Percentiles rank a stretch among this genome's conserved stretches.
Conservation (phyloP, 2,797 vertebrate genomes). For the Gallinago solitaria region DNA sequence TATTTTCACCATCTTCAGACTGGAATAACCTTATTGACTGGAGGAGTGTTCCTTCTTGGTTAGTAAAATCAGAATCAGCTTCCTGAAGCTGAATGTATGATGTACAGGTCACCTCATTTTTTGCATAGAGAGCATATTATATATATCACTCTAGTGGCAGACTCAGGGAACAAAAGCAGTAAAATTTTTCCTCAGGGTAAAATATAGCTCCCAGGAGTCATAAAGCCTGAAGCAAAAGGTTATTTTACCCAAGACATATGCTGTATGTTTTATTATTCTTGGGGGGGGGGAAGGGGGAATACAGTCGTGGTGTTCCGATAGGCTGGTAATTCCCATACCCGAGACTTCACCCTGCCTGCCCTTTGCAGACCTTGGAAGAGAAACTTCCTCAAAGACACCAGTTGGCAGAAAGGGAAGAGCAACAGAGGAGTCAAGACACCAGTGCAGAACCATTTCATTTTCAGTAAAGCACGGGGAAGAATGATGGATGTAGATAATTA, state of each 20-base stretch:
- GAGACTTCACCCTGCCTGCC: not conserved
- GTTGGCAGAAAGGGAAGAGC: not conserved
- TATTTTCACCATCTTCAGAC: not conserved
- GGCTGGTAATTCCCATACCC: not conserved
- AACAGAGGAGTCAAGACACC: conserved; percentile 1
- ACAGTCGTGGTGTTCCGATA: not conserved
- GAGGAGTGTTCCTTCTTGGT: not conserved
- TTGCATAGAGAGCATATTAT: conserved; percentile 43
- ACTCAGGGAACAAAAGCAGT: conserved; percentile 49
- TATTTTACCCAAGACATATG: conserved; percentile 59
- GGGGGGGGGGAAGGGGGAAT: not conserved
- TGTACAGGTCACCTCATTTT: conserved; percentile 30
- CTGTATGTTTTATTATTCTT: conserved; percentile 36
- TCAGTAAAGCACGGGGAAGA: not conserved
- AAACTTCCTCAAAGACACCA: not conserved
- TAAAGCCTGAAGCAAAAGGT: conserved; percentile 60
- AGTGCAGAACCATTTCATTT: not conserved
- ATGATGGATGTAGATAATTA: conserved; percentile 54
- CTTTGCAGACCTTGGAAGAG: conserved; percentile 18
- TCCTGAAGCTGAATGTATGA: not conserved
- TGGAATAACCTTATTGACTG: not conserved
- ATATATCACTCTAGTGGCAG: conserved; percentile 34
- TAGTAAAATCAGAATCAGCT: not conserved
- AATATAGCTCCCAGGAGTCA: conserved; percentile 61
- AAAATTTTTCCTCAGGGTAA: conserved; percentile 60